Base-by-base conservation (phyloP, 2,797 vertebrate species). In the Glyptemys insculpta region DNA sequence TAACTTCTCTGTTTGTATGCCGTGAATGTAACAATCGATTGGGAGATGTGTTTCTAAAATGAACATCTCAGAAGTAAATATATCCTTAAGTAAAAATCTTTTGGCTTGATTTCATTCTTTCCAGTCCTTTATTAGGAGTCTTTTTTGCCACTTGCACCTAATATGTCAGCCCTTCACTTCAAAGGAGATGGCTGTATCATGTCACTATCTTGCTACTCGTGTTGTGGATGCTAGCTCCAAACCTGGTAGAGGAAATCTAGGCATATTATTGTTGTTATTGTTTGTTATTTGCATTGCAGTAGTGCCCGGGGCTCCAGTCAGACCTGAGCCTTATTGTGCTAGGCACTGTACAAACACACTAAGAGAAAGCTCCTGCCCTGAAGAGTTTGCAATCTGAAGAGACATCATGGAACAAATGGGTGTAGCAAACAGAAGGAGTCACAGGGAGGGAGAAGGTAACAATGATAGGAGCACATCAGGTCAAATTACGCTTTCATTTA, bases 111-210 rank as follows among this genome's bases (percentile, higher is more conserved):
- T 11, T 93, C 11, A 76, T 76, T 34, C 47, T 87, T 86, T 72
- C 56, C 34, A 4, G 50, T 2, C 5, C 18, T 14, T 16, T 5
- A 65, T 23, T 21, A 79, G 81, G 65, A 84, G 52, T 9, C 1
- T 2, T 1, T 2, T 53, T 65, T 65, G 23, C 53, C 5, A 1
- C 9, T 79, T 41, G 50, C 47, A 92, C 41, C 53, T 52, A 18
- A 23, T 12, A 27, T 25, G 41, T 2, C 62, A 72, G 14, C 29
- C 15, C 82, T 37, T 14, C 79, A 41, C 12, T 53, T 18, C 3
- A 53, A 74, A 83, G 65, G 50, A 53, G n/a, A 31, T 18, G 2
- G 25, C 12, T 88, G 81, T 4, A 50, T n/a, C 0, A 0, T 10
- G 7, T 54, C 19, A 52, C 1, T 21, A 21, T n/a, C 18, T 68